Base-by-base conservation (phyloP, 2,888 invertebrate species). In the Agrochola macilenta region DNA sequence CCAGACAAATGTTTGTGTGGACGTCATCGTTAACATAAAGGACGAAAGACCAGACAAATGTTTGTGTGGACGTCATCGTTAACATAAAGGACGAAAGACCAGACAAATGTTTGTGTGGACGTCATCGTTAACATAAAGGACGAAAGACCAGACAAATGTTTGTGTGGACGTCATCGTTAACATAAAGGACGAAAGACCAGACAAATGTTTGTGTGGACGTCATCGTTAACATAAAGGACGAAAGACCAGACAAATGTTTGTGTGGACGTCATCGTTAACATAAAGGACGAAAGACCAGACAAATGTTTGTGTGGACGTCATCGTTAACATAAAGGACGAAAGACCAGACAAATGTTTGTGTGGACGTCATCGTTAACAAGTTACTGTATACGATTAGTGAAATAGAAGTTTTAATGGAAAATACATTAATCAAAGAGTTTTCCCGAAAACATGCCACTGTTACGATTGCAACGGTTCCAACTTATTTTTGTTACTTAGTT, bases 331-430 rank as follows among this genome's bases (percentile, higher is more conserved):
- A 35, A 46, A 46, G 9, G 8, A 69, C 43, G 43, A 57, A n/a
- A 23, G 46, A 39, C 39, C 68, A 49, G 52, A 74, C 23, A 35
- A 46, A 66, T 30, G 39, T 63, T 52, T 46, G 43, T 46, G 58
- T 35, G 11, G 39, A 39, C 35, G 30, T 52, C 52, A 43, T 66
- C 30, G 57, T 52, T 72, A 72, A 69, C 26, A 69, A 65, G 43
- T 70, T 54, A 35, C 26, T 7, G 20, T 52, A 26, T 23, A n/a
- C 43, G 58, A 66, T 11, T 52, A 23, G 26, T 35, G 26, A 58
- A 78, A 69, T 49, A 52, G 4, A 78, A 73, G 69, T 83, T 73
- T 61, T 26, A 83, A 66, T 66, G 46, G 30, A 72, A 78, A 83
- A 72, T n/a, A 49, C 35, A 69, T 65, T 72, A 43, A 66, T 66